Percentiles rank a stretch among this genome's conserved stretches.
Evolutionary conservation across 2,888 invertebrate species (phyloP).

Genomic region (Calameuta filiformis): DNA sequence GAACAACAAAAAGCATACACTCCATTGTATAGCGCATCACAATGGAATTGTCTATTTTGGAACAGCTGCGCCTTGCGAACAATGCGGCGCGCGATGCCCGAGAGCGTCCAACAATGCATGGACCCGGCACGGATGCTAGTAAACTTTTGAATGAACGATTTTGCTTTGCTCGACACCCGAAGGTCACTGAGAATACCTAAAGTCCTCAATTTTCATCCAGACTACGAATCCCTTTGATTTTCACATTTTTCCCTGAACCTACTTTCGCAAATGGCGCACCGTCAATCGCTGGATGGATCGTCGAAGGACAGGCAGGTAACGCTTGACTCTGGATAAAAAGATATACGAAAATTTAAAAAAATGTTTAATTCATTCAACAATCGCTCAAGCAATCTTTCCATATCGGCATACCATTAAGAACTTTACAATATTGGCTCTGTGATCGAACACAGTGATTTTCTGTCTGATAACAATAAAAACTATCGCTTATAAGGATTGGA

Average conservation of each 20-base stretch:
- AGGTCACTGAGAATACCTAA: background rate
- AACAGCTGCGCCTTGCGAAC: slow-evolving; percentile 24
- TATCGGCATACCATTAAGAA: background rate
- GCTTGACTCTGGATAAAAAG: background rate
- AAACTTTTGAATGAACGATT: slow-evolving; percentile 10
- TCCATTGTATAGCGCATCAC: slow-evolving; percentile 3
- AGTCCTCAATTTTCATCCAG: background rate
- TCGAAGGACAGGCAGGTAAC: background rate
- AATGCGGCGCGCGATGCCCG: slow-evolving; percentile 11
- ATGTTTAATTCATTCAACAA: background rate
- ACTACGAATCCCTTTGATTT: background rate
- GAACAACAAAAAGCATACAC: background rate
- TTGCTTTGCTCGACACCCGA: background rate
- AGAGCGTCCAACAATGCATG: slow-evolving; percentile 12
- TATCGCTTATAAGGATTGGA: background rate
- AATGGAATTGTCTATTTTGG: slow-evolving; percentile 27
- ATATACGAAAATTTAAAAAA: background rate
- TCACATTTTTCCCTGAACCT: background rate
- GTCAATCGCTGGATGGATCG: background rate
- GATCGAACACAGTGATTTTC: background rate
- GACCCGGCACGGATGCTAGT: background rate
- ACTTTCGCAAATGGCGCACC: background rate
- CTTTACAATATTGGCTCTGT: no score
- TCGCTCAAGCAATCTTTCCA: background rate
- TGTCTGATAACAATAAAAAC: background rate